Evolutionary conservation across 2,113 vertebrate species (phyloP).

Genomic region (Clarias macrocephalus): DNA sequence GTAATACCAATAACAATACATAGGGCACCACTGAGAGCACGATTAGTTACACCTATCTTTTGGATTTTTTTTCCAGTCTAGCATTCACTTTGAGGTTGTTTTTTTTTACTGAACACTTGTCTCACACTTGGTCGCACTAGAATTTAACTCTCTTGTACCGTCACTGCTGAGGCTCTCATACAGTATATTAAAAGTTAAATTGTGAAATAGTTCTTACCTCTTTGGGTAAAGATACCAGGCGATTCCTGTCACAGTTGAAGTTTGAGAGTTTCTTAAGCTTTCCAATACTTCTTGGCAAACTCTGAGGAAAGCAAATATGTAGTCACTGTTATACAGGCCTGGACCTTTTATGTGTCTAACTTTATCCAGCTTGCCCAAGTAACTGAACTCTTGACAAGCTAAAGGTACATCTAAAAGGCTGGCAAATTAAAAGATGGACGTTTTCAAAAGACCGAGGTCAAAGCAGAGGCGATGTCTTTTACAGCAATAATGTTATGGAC

Average conservation of each 20-base stretch:
- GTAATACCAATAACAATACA: neutral
- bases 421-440: neutral
- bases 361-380: too few species aligned
- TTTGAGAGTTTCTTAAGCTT: conserved; percentile 93
- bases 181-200: neutral
- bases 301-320: conserved; percentile 62
- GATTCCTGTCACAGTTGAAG: conserved; percentile 96
- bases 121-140: neutral
- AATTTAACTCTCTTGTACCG: neutral
- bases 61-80: neutral
- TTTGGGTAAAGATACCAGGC: conserved; percentile 87
- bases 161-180: neutral
- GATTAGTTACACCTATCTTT: too few species aligned
- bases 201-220: conserved; percentile 75
- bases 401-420: neutral
- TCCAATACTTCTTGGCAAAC: conserved; percentile 90
- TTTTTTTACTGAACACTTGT: too few species aligned
- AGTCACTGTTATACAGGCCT: neutral
- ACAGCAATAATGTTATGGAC: neutral
- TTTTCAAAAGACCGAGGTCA: neutral
- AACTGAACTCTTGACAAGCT: neutral
- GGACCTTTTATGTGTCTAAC: neutral
- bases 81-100: neutral
- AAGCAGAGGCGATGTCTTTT: neutral
- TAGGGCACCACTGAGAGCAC: too few species aligned